Base-by-base conservation (phyloP, 2,888 invertebrate genomes). In the Gari tellinella region DNA sequence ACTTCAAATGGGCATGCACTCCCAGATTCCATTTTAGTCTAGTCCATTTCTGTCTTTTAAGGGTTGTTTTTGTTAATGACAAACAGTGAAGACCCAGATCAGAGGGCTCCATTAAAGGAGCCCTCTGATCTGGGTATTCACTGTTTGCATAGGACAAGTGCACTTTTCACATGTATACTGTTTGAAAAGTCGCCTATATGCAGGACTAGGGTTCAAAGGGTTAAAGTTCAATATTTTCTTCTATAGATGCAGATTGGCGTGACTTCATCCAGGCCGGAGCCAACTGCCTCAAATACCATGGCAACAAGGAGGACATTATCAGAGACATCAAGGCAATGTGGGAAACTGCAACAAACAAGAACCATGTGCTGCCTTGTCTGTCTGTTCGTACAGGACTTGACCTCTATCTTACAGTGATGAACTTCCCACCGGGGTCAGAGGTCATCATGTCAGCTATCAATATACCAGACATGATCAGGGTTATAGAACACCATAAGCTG, bases 401-500 rank as follows among this genome's bases (percentile, higher is more conserved):
- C 77, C 81, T 91, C 21, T 91, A 82, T 58, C 81, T 90, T 25
- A 77, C 75, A 67, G 88, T 86, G 25, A 87, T 83, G 77, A 75
- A 85, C 37, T 92, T 90, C 72, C 90, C 91, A 4, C 76, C 79
- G n/a, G 91, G 91, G 38, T 91, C 91, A 56, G 92, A 92, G 80
- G 81, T 92, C 61, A 91, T 92, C 55, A 90, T 92, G 90, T 91
- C 92, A 3, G 92, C 92, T 37, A 86, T 92, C 23, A 92, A 92
- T 80, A 92, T 92, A 65, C 91, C 92, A 7, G 90, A 89, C 73
- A 90, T 92, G 90, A 83, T 85, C 0, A 66, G 64, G 2, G 86
- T 92, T 25, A 83, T 91, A 0, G 81, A 82, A 57, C 85, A 88
- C 51, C 91, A 92, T 70, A 79, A 84, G 7, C 80, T 92, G 5